These are phyloP conservation scores for Drosophila mayaguana DNA, from an alignment of 2,888 invertebrate species.

Conservation along the genomic window DNA sequence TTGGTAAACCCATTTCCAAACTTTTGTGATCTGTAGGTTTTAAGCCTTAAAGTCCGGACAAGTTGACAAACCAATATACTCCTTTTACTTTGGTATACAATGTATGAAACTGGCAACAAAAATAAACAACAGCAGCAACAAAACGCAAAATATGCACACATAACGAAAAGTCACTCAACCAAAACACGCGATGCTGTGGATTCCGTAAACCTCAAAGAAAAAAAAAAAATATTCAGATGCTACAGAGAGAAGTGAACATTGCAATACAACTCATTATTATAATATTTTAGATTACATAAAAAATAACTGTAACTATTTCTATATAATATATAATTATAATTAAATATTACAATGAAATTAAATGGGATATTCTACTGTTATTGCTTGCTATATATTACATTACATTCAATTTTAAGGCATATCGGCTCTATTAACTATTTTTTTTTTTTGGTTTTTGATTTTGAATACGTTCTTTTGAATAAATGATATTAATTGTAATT, in stretches of 20 bases:
- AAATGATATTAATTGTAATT: too few species aligned
- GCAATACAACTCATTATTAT: not conserved
- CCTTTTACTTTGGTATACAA: not conserved
- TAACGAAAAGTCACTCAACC: constrained; percentile 57
- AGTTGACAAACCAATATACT: not conserved
- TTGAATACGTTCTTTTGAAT: too few species aligned
- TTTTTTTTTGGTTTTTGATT: too few species aligned
- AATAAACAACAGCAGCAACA: constrained; percentile 45
- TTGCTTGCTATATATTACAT: not conserved
- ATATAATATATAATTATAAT: not conserved
- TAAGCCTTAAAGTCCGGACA: too few species aligned
- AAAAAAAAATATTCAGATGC: not conserved
- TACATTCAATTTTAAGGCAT: too few species aligned
- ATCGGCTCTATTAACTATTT: too few species aligned
- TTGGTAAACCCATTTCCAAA: too few species aligned
- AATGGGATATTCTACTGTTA: not conserved
- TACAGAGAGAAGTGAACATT: not conserved
- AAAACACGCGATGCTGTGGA: constrained; percentile 60
- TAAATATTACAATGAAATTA: too few species aligned
- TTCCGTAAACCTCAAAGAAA: constrained; percentile 4
- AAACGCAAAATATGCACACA: constrained; percentile 41
- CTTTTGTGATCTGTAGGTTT: too few species aligned
- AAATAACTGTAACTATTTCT: not conserved
- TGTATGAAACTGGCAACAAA: constrained; percentile 6
- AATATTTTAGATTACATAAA: not conserved